phyloP scores from a whole-genome alignment of 2,113 vertebrate genomes.

The Kryptolebias marmoratus region DNA sequence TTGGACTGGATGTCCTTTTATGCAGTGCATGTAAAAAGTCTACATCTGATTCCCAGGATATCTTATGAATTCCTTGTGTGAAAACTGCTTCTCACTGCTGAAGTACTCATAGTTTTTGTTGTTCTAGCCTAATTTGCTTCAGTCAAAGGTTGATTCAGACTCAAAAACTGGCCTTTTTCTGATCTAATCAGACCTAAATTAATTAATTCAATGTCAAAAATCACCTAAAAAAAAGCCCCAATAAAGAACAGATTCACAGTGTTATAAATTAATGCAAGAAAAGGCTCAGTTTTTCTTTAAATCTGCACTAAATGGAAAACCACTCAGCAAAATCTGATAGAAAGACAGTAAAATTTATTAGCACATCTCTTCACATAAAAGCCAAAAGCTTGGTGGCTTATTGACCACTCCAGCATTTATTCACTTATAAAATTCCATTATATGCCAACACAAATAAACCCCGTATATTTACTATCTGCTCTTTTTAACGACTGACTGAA shows the following conservation, averaged over 20 bases:
- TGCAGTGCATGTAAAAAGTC: not conserved
- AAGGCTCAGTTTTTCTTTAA: too few relatives aligned
- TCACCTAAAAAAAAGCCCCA: not conserved
- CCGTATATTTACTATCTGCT: not conserved
- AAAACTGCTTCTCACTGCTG: not conserved
- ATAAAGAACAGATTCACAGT: not conserved
- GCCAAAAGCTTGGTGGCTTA: conserved; percentile 1
- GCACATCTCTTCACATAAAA: not conserved
- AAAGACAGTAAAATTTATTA: not conserved
- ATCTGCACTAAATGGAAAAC: too few relatives aligned
- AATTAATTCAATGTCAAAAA: conserved; percentile 3
- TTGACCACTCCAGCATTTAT: not conserved
- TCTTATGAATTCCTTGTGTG: too few relatives aligned
- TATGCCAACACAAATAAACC: not conserved
- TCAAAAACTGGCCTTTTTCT: conserved; percentile 16
- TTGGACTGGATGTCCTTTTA: not conserved
- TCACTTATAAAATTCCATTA: not conserved
- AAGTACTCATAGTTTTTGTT: not conserved
- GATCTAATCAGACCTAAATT: conserved; percentile 7
- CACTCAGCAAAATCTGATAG: not conserved
- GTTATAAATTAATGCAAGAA: too few relatives aligned
- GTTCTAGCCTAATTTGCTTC: conserved; percentile 21
- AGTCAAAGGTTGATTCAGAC: conserved; percentile 12
- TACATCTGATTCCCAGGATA: not conserved
- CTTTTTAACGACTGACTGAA: not conserved